Base-by-base conservation (phyloP, 2,113 vertebrate species). In the Solea solea region DNA sequence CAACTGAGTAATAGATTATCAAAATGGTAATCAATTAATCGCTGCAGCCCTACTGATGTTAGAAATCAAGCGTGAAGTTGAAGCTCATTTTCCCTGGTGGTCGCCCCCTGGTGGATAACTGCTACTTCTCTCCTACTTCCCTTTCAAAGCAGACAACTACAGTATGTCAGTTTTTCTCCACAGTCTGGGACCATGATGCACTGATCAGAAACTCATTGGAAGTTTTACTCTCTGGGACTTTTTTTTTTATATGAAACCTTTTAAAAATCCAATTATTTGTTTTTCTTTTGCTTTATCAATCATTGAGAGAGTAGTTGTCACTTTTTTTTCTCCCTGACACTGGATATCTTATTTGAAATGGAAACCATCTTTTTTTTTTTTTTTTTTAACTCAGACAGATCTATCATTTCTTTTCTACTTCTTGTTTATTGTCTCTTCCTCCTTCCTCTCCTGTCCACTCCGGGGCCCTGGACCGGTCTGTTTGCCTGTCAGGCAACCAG, bases 281-380 rank as follows among this genome's bases (percentile, higher is more conserved):
- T 80, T 81, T 79, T 7, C 46, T 54, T 62, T 78, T 50, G 0
- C 50, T 28, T 67, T 68, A 78, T 78, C 78, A 74, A 77, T 91
- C 69, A 86, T 72, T 86, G 60, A 71, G 45, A 28, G 53, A 64
- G 46, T 0, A 52, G 25, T 72, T 83, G 75, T 80, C 81, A 85
- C 39, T 66, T 76, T 61, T 64, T 46, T 61, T 64, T 46, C n/a
- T 9, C 9, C 12, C 14, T 41, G 84, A 73, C 5, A 44, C 44
- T 69, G 44, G 60, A 85, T 72, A 76, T 82, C 52, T 79, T 65
- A 80, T 83, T 90, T 72, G 57, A 49, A 72, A 75, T 69, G 44
- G 82, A 79, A 83, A 39, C 66, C 62, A 70, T 84, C 69, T 74
- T 39, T 21, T 85, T 56, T 21, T 21, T 21, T 1, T 21, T 21